Percentiles rank a stretch among this genome's conserved stretches.
These are phyloP conservation scores for Oncorhynchus keta DNA, from an alignment of 2,113 vertebrate genomes.

Conservation along the genomic window DNA sequence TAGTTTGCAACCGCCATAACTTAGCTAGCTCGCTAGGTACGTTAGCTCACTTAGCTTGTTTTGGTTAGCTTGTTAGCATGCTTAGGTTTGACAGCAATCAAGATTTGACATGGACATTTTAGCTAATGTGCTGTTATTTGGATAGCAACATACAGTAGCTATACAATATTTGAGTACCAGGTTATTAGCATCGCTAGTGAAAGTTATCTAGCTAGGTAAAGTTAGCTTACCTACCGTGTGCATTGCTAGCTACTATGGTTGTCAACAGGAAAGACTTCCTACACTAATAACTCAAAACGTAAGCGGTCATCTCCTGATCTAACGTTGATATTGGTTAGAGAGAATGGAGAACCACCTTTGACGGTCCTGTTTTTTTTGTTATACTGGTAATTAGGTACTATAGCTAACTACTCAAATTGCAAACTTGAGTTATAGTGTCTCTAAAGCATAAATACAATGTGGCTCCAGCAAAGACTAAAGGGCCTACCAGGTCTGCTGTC, in stretches of 20 bases:
- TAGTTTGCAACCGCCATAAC: not conserved
- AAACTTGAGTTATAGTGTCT: not conserved
- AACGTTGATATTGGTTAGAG: not conserved
- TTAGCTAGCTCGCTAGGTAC: not conserved
- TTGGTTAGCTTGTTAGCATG: not conserved
- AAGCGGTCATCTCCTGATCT: not conserved
- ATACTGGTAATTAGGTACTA: too few relatives aligned
- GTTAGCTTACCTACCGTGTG: not conserved
- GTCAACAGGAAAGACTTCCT: too few relatives aligned
- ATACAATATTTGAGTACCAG: too few relatives aligned
- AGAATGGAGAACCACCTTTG: not conserved
- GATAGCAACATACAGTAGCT: not conserved
- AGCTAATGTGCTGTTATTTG: not conserved
- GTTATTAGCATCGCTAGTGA: too few relatives aligned
- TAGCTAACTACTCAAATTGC: too few relatives aligned
- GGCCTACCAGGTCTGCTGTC: constrained; percentile 89
- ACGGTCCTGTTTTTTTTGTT: not conserved
- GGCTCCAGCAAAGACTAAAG: constrained; percentile 93
- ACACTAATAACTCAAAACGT: too few relatives aligned
- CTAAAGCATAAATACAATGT: constrained; percentile 61
- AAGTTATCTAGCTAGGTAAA: not conserved
- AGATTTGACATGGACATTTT: not conserved
- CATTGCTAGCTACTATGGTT: too few relatives aligned
- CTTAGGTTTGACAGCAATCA: not conserved
- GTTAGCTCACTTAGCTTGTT: not conserved